A percentile compares a stretch with the other conserved stretches of the same genome.
These are phyloP conservation scores for Cylloceria caligata DNA, from an alignment of 2,888 invertebrate species.

Conservation along the genomic window DNA sequence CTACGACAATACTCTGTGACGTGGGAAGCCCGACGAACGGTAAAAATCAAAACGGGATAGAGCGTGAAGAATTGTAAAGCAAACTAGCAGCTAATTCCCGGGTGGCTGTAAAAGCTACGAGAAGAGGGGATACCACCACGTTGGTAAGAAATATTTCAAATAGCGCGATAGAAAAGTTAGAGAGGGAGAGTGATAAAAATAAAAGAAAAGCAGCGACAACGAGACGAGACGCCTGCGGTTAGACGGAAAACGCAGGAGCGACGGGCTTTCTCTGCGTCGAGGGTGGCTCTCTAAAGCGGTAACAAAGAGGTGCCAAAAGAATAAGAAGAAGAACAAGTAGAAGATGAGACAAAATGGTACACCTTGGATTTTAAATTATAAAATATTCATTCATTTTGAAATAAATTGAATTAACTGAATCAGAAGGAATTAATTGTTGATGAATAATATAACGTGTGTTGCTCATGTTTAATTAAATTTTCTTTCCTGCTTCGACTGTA, in stretches of 20 bases:
- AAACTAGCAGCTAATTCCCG: slow-evolving; percentile 29
- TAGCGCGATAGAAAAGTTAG: neutral
- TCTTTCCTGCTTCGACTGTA: neutral
- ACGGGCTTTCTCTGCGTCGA: slow-evolving; percentile 7
- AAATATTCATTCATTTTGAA: neutral
- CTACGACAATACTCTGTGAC: neutral
- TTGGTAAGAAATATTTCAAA: neutral
- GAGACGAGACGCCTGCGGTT: slow-evolving; percentile 8
- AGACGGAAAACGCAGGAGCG: neutral
- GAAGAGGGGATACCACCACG: neutral
- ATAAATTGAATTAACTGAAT: neutral
- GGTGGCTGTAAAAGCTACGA: slow-evolving; percentile 16
- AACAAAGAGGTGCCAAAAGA: slow-evolving; percentile 24
- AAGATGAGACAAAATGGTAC: neutral
- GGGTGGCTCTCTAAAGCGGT: slow-evolving; percentile 27
- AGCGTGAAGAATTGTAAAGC: slow-evolving; percentile 12
- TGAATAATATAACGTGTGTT: neutral
- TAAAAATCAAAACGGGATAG: slow-evolving; percentile 10
- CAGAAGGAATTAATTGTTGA: neutral
- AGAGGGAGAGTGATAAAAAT: neutral
- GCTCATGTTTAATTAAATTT: neutral
- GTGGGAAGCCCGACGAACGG: slow-evolving; percentile 7
- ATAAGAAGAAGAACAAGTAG: neutral
- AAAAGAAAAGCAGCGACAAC: neutral
- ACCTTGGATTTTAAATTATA: neutral